A percentile compares a stretch with the other conserved stretches of the same genome.
These are phyloP conservation scores for Auanema sp. DNA, from an alignment of 2,888 invertebrate species.

Conservation along the genomic window DNA sequence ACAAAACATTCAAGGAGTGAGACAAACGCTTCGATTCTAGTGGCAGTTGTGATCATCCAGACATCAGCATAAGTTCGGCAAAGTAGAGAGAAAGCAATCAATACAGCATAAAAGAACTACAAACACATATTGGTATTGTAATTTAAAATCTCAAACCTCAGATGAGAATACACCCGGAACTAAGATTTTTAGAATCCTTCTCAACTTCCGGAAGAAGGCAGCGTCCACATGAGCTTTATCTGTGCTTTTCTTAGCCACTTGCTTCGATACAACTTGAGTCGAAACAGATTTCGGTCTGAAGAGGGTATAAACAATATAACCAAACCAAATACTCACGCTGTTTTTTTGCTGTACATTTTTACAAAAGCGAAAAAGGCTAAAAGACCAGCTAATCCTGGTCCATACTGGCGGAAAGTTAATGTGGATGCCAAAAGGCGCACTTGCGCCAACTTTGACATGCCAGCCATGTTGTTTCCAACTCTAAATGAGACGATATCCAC, in stretches of 20 bases:
- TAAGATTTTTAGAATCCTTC: slow-evolving; percentile 51
- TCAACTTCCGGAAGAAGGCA: slow-evolving; percentile 45
- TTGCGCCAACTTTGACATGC: slow-evolving; percentile 19
- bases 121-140: slow-evolving; percentile 8
- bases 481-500: too few relatives aligned
- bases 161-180: slow-evolving; percentile 48
- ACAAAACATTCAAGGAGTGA: not conserved
- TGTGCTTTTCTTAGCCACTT: slow-evolving; percentile 11
- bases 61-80: slow-evolving; percentile 90
- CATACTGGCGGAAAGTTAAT: slow-evolving; percentile 32
- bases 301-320: too few relatives aligned
- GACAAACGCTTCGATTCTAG: slow-evolving; percentile 81
- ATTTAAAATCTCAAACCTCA: slow-evolving; percentile 41
- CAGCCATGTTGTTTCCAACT: slow-evolving; percentile 11
- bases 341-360: slow-evolving; percentile 18
- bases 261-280: slow-evolving; percentile 16
- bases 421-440: slow-evolving; percentile 17
- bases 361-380: slow-evolving; percentile 37
- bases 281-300: slow-evolving; percentile 10
- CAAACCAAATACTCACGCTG: slow-evolving; percentile 5
- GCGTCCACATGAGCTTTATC: slow-evolving; percentile 41
- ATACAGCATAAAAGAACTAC: slow-evolving; percentile 53
- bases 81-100: slow-evolving; percentile 77
- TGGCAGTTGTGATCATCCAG: slow-evolving; percentile 94
- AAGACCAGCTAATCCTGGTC: slow-evolving; percentile 42